Evolutionary conservation across 2,113 vertebrate genomes (phyloP).

Genomic region (Pachyramphus minor): DNA sequence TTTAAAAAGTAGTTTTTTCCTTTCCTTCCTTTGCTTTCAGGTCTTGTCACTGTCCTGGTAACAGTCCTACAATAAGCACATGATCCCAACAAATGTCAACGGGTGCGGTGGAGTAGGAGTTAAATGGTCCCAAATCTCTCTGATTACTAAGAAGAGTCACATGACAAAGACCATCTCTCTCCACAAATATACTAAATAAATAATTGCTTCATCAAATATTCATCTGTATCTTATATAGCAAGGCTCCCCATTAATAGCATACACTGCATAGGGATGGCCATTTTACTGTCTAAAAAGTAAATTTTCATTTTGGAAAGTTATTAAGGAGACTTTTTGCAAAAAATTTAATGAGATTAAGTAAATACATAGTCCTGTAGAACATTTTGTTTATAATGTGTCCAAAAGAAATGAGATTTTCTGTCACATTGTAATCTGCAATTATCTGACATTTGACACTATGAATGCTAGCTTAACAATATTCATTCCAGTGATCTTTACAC

Average conservation of each 20-base stretch:
- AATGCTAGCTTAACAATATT: not conserved
- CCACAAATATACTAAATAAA: not conserved
- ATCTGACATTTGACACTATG: not conserved
- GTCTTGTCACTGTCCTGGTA: not conserved
- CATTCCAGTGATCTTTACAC: not conserved
- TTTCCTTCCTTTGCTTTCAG: not conserved
- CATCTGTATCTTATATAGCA: not conserved
- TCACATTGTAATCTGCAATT: not conserved
- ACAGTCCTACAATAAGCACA: not conserved
- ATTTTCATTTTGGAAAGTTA: not conserved
- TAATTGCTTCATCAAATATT: constrained; percentile 39
- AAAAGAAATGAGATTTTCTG: not conserved
- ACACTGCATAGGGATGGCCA: not conserved
- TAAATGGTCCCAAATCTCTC: not conserved
- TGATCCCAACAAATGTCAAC: not conserved
- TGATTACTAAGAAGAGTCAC: not conserved
- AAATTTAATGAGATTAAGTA: not conserved
- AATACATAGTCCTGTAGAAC: not conserved
- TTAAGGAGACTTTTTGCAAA: not conserved
- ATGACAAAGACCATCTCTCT: not conserved
- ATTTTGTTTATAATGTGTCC: not conserved
- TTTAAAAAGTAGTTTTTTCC: not conserved
- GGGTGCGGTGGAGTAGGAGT: not conserved
- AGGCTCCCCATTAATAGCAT: not conserved
- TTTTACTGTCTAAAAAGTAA: not conserved